Conservation (phyloP, 2,888 invertebrate genomes). For the Agrochola litura region DNA sequence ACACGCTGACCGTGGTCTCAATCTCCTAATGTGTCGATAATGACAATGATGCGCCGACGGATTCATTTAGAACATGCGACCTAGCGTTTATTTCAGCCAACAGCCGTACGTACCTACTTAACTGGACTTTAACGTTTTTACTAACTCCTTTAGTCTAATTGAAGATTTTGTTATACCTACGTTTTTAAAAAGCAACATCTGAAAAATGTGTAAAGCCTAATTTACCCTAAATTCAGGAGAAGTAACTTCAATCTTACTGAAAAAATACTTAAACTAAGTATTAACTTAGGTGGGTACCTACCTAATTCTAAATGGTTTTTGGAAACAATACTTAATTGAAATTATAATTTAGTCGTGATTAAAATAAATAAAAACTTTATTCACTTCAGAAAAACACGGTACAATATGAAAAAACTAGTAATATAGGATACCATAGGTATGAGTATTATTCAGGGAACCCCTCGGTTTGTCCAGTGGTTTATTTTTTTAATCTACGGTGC, state of each 20-base stretch:
- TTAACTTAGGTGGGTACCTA: not conserved
- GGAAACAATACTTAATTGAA: not conserved
- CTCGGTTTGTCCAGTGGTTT: not conserved
- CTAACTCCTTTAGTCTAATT: not conserved
- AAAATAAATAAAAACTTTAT: not conserved
- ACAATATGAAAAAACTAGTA: not conserved
- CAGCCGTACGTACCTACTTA: not conserved
- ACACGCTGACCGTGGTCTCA: conserved; percentile 79
- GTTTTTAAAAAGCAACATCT: not conserved
- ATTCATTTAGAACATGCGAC: conserved; percentile 34
- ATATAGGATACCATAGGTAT: not conserved
- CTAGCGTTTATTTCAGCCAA: not conserved
- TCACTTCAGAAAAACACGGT: not conserved
- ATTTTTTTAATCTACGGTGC: conserved; percentile 17
- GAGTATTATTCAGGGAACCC: not conserved
- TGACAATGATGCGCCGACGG: conserved; percentile 30
- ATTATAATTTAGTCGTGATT: not conserved
- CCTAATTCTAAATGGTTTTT: not conserved
- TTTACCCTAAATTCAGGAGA: not conserved
- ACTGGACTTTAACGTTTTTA: not conserved
- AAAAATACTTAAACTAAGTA: not conserved
- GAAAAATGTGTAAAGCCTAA: not conserved
- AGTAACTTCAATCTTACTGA: not conserved
- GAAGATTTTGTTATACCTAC: not conserved
- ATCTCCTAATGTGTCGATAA: conserved; percentile 57